Evolutionary conservation across 2,113 vertebrate genomes (phyloP).

Genomic region (Butorides virescens): DNA sequence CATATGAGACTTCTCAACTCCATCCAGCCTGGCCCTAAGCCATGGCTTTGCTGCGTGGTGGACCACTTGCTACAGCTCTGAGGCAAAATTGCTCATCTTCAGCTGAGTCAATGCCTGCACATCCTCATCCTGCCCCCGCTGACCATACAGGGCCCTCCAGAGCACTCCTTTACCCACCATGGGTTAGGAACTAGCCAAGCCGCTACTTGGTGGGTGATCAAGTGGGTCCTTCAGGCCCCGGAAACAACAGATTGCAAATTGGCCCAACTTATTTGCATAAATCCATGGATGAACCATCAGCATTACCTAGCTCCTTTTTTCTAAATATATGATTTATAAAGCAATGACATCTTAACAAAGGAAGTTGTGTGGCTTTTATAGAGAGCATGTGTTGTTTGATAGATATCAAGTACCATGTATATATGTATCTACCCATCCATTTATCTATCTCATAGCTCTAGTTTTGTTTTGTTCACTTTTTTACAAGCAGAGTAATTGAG

Average conservation of each 20-base stretch:
- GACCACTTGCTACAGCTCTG: neutral
- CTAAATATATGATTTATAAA: neutral
- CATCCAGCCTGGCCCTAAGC: neutral
- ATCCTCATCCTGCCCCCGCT: neutral
- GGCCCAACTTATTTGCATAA: neutral
- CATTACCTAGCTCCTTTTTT: neutral
- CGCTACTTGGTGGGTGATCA: neutral
- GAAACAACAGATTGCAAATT: neutral
- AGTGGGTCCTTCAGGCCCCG: neutral
- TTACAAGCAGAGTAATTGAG: neutral
- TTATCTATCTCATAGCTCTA: neutral
- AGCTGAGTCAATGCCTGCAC: neutral
- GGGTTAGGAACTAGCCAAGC: neutral
- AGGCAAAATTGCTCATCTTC: neutral
- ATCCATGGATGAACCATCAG: neutral
- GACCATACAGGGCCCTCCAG: neutral
- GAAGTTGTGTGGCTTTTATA: neutral
- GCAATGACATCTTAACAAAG: neutral
- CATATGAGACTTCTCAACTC: accelerated
- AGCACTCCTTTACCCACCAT: neutral
- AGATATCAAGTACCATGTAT: neutral
- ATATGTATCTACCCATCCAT: neutral
- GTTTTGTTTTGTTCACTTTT: neutral
- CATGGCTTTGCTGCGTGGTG: neutral
- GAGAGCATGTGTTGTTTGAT: neutral